Percentiles rank a stretch among this genome's conserved stretches.
phyloP scores from a whole-genome alignment of 2,888 invertebrate genomes.

The Orchestes rusci region DNA sequence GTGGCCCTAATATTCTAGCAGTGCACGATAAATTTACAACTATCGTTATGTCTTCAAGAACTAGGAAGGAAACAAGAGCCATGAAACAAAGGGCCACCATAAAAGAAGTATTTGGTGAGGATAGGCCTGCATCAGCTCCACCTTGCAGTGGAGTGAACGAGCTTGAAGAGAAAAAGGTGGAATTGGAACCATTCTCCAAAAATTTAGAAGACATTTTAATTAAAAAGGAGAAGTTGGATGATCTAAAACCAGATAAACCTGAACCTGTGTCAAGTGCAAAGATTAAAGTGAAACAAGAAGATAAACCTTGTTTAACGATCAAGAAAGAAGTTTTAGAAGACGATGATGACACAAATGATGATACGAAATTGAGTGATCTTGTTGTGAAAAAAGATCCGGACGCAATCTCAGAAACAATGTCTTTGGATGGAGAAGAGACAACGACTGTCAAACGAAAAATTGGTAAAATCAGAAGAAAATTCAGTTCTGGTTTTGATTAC shows the following conservation, averaged over 20 bases:
- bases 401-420: conserved; percentile 39
- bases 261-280: too few species aligned
- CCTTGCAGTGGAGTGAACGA: conserved; percentile 50
- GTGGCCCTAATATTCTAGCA: conserved; percentile 48
- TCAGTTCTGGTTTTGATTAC: conserved; percentile 82
- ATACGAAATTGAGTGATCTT: conserved; percentile 33
- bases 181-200: conserved; percentile 19
- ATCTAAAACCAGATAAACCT: too few species aligned
- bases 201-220: conserved; percentile 31
- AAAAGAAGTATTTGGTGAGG: conserved; percentile 74
- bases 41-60: conserved; percentile 64
- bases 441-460: conserved; percentile 48
- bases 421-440: conserved; percentile 38
- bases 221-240: conserved; percentile 36
- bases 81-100: conserved; percentile 70
- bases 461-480: conserved; percentile 63
- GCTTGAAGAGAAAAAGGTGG: conserved; percentile 29
- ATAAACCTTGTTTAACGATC: conserved; percentile 32
- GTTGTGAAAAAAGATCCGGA: conserved; percentile 38
- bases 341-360: conserved; percentile 33
- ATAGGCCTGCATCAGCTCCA: conserved; percentile 76
- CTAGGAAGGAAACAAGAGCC: conserved; percentile 66
- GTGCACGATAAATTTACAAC: conserved; percentile 60
- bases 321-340: conserved; percentile 33
- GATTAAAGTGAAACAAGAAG: conserved; percentile 5